Evolutionary conservation across 2,888 invertebrate genomes (phyloP), one percentile per base, ranked within the genome.

Genomic region (Eubasilissa splendida): DNA sequence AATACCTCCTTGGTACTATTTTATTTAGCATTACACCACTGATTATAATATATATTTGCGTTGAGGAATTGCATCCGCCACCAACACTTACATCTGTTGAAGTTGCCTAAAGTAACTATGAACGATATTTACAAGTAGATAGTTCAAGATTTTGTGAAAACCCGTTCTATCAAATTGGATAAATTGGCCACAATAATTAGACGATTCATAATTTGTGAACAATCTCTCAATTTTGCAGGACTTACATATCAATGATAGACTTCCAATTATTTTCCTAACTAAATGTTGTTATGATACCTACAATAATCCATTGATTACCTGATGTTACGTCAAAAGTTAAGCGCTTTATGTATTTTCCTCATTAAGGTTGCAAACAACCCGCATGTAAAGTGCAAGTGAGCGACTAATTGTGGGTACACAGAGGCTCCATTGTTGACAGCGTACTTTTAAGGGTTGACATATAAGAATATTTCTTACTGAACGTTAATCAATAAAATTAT

Each of bases 381-480:
- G 76, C 76, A 60, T 65, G 42, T 31, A 14, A 53, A 70, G 60
- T 75, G 81, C 75, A 78, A 81, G 78, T 76, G 78, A 81, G 79
- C 81, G 81, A 79, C 79, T 81, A 82, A 82, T 82, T 82, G 77
- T 70, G 63, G 52, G 76, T 71, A 70, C 75, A 77, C 65, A 80
- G 80, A 82, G 54, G 70, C 77, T 73, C 76, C 33, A 76, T 80
- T 77, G 79, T 82, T 74, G 73, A 74, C 58, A 76, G 63, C 52
- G 56, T 52, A 68, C 74, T 65, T 58, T 52, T 59, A 53, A 31
- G 80, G 81, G 80, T 66, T 63, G 80, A 74, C 79, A 66, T 75
- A 54, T 42, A 42, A 42, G 4, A 42, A 42, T 42, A 42, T 42
- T 42, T 42, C 42, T 42, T 42, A 42, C 42, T 42, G 42, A 42